Conservation (phyloP, 2,888 invertebrate genomes). For the Tineola bisselliella region DNA sequence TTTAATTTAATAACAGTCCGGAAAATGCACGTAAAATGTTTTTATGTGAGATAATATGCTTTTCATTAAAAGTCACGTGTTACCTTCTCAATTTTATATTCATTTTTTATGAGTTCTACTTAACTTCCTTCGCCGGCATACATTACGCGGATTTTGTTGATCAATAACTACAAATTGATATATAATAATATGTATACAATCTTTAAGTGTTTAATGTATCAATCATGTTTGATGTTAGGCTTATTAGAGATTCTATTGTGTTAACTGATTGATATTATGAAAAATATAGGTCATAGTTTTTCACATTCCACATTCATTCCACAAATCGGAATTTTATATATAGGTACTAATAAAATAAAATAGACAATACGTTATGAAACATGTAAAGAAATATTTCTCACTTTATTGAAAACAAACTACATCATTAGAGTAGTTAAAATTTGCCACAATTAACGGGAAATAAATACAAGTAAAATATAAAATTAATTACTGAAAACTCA, state of each 20-base stretch:
- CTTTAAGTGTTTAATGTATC: too few relatives aligned
- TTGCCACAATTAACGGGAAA: slow-evolving; percentile 27
- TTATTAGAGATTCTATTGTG: too few relatives aligned
- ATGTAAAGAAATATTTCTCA: neutral
- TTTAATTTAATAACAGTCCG: slow-evolving; percentile 59
- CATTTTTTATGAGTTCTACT: slow-evolving; percentile 39
- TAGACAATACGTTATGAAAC: neutral
- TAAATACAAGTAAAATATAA: slow-evolving; percentile 23
- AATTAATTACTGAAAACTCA: slow-evolving; percentile 28
- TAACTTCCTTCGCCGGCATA: slow-evolving; percentile 30
- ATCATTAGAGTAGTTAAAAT: slow-evolving; percentile 19
- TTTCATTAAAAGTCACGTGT: slow-evolving; percentile 58
- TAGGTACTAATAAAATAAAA: too few relatives aligned
- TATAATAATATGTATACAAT: too few relatives aligned
- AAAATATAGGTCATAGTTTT: too few relatives aligned
- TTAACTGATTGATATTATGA: too few relatives aligned
- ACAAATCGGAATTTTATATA: too few relatives aligned
- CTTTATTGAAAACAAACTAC: slow-evolving; percentile 2
- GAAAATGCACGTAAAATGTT: slow-evolving; percentile 57
- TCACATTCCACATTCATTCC: too few relatives aligned
- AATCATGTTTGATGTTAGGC: too few relatives aligned
- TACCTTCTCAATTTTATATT: slow-evolving; percentile 47
- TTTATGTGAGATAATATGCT: slow-evolving; percentile 62
- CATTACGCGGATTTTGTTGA: slow-evolving; percentile 25
- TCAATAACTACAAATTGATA: neutral